A percentile compares a stretch with the other conserved stretches of the same genome.
Evolutionary conservation across 2,888 invertebrate species (phyloP).

Genomic region (Ichneumon xanthorius): DNA sequence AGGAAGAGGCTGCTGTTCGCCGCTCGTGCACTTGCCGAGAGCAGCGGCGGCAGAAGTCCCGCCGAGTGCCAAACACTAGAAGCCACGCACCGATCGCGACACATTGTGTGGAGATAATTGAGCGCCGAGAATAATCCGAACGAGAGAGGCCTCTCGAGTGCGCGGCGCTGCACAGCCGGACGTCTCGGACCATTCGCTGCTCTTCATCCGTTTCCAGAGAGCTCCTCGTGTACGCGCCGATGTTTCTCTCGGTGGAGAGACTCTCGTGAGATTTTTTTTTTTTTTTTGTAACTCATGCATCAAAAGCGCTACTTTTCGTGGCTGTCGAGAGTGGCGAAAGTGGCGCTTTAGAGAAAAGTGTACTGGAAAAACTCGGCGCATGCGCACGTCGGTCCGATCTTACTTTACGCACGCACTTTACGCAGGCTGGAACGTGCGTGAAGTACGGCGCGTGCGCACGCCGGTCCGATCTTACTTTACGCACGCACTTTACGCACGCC

Average conservation of each 20-base stretch:
- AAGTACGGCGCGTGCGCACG: no score
- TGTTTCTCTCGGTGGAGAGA: neutral
- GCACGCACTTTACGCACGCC: no score
- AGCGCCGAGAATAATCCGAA: constrained; percentile 72
- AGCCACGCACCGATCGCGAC: constrained; percentile 34
- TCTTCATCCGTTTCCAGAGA: constrained; percentile 5
- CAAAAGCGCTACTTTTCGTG: no score
- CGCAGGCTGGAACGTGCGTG: no score
- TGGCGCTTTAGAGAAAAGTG: no score
- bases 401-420: no score
- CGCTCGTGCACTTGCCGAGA: constrained; percentile 8
- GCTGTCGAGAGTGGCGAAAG: no score
- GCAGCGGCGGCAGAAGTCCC: constrained; percentile 13
- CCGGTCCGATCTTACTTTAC: no score
- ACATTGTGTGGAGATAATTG: constrained; percentile 73
- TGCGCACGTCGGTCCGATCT: no score
- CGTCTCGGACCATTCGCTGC: constrained; percentile 22
- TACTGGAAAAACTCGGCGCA: no score
- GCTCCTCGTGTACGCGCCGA: neutral
- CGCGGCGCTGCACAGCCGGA: constrained; percentile 47
- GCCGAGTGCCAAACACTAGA: constrained; percentile 3
- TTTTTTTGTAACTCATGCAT: no score
- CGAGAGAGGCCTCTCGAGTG: constrained; percentile 45
- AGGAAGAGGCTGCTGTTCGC: constrained; percentile 31
- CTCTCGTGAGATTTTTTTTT: neutral